Percentiles rank a stretch among this genome's conserved stretches.
Conservation (phyloP, 2,888 invertebrate species). For the Noctuana brunneofusca region DNA sequence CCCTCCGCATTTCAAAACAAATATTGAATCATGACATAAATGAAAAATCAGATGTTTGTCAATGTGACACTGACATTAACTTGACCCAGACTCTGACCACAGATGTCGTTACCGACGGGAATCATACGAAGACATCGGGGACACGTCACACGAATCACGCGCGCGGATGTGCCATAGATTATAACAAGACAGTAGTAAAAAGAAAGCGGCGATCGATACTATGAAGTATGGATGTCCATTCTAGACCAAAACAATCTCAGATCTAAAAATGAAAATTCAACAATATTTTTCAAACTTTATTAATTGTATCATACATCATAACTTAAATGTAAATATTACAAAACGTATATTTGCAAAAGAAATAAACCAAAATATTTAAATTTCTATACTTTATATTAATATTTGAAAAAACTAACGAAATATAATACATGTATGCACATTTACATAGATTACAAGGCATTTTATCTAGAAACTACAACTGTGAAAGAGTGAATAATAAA, state of each 20-base stretch:
- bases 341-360: conserved; percentile 70
- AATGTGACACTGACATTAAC: too few relatives aligned
- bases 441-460: conserved; percentile 77
- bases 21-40: not conserved
- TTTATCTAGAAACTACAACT: conserved; percentile 47
- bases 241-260: too few relatives aligned
- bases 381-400: conserved; percentile 55
- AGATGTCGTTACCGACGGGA: too few relatives aligned
- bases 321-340: conserved; percentile 68
- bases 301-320: conserved; percentile 61
- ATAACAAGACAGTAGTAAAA: too few relatives aligned
- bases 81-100: too few relatives aligned
- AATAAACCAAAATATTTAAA: conserved; percentile 67
- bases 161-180: too few relatives aligned
- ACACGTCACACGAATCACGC: too few relatives aligned
- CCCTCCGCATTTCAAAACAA: not conserved
- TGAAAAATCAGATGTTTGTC: not conserved
- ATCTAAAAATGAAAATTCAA: conserved; percentile 37
- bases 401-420: conserved; percentile 65
- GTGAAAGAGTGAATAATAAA: conserved; percentile 40
- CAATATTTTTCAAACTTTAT: conserved; percentile 54
- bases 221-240: not conserved
- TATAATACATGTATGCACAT: conserved; percentile 71
- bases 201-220: too few relatives aligned
- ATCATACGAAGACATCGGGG: too few relatives aligned